Conservation (phyloP, 1,140 invertebrate species). For the Drosophila littoralis region DNA sequence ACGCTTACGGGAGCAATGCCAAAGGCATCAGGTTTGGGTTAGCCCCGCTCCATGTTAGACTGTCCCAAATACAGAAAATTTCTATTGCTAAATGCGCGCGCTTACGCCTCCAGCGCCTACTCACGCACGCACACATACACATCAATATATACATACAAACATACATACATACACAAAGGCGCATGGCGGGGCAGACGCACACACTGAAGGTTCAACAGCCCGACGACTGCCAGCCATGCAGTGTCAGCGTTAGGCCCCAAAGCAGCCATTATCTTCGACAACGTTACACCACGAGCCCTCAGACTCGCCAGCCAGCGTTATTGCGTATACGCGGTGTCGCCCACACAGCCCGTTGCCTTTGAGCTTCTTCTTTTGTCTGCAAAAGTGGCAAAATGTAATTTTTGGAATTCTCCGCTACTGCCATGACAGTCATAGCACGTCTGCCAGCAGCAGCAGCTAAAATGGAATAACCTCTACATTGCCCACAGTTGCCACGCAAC, state of each 20-base stretch:
- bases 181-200: constrained; percentile 46
- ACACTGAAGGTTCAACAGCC: constrained; percentile 81
- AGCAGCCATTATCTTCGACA: constrained; percentile 80
- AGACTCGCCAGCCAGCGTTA: constrained; percentile 27
- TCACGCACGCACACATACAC: constrained; percentile 6
- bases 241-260: constrained; percentile 53
- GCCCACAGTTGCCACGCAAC: constrained; percentile 15
- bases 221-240: constrained; percentile 69
- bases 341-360: constrained; percentile 16
- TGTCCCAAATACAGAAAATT: constrained; percentile 75
- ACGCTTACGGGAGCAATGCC: constrained; percentile 34
- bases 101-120: constrained; percentile 58
- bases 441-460: constrained; percentile 26
- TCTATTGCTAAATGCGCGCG: constrained; percentile 74
- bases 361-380: constrained; percentile 70
- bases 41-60: constrained; percentile 16
- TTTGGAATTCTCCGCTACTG: constrained; percentile 72
- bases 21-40: constrained; percentile 37
- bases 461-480: constrained; percentile 5
- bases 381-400: constrained; percentile 82
- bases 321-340: constrained; percentile 68
- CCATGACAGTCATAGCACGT: constrained; percentile 44
- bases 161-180: constrained; percentile 34
- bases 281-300: constrained; percentile 58
- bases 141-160: constrained; percentile 4